Evolutionary conservation across 2,888 invertebrate species (phyloP), one percentile per base, ranked within the genome.

Genomic region (Netelia melanura): DNA sequence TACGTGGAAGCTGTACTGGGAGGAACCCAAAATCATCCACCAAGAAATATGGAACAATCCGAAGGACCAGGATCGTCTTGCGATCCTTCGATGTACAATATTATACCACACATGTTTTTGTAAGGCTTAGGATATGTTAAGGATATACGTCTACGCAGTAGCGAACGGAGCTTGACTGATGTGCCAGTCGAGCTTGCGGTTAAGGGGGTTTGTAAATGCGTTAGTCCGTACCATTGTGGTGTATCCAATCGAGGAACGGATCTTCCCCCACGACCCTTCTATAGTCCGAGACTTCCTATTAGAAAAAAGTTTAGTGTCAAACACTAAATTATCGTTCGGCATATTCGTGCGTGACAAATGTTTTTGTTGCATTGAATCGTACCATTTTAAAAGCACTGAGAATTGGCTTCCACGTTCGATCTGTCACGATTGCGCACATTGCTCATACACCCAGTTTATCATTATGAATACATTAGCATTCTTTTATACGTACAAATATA

Each of bases 1-100:
- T 85, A 85, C 75, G 85, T 85, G 75, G 85, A 85, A n/a, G 85
- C 85, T 2, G 85, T 85, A 21, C 75, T 85, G 10, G 82, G 81
- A 2, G 85, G 85, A 25, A 78, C 85, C 14, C 82, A 85, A 61
- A 85, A 82, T 79, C 85, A 85, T 67, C 85, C 85, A 44, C 43
- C 82, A 58, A 75, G 82, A 79, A 85, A 82, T 30, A 76, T 79
- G 71, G 82, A 85, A 21, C 82, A 85, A 10, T 71, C 85, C 14
- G 82, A 85, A 52, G 58, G 61, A 52, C 85, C 85, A 0, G 85
- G 85, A 54, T 79, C 82, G 3, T 82, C 85, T 9, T 58, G 44
- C 67, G 85, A 85, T 23, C 82, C 81, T 1, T 74, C 85, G 11
- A 85, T 85, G 58, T 85, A 85, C 61, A 85, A 65, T 71, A 85